These are phyloP conservation scores for Ostrea denselamellosa DNA, from an alignment of 1,140 invertebrate species.

Conservation along the genomic window DNA sequence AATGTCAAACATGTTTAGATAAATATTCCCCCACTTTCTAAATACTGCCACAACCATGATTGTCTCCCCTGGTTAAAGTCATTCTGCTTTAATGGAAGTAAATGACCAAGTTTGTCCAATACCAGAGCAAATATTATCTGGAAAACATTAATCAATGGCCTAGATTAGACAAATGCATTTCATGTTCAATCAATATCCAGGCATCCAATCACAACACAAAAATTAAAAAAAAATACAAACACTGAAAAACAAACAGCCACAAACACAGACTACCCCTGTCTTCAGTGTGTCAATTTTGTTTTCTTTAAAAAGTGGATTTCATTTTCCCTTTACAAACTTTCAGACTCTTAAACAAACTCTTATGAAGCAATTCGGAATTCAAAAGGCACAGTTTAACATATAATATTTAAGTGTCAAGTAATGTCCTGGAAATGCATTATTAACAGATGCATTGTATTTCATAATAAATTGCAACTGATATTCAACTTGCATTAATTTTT, in stretches of 20 bases:
- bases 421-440: neutral
- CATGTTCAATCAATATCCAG: conserved; percentile 10
- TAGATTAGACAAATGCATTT: conserved; percentile 38
- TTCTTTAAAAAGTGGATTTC: conserved; percentile 2
- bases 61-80: conserved; percentile 1
- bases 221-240: neutral
- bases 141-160: conserved; percentile 37
- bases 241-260: neutral
- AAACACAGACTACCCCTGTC: neutral
- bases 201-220: neutral
- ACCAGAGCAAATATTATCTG: conserved; percentile 27
- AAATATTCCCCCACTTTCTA: conserved; percentile 4
- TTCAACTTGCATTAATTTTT: too few relatives aligned
- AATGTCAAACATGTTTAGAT: conserved; percentile 11
- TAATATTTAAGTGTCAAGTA: neutral
- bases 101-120: conserved; percentile 27
- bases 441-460: neutral
- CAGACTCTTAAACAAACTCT: neutral
- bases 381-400: neutral
- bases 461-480: too few relatives aligned
- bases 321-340: neutral
- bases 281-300: conserved; percentile 6
- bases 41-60: conserved; percentile 15
- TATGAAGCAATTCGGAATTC: neutral
- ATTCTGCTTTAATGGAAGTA: conserved; percentile 24